Evolutionary conservation across 2,797 vertebrate species (phyloP).

Genomic region (Ctenopoma multispine): DNA sequence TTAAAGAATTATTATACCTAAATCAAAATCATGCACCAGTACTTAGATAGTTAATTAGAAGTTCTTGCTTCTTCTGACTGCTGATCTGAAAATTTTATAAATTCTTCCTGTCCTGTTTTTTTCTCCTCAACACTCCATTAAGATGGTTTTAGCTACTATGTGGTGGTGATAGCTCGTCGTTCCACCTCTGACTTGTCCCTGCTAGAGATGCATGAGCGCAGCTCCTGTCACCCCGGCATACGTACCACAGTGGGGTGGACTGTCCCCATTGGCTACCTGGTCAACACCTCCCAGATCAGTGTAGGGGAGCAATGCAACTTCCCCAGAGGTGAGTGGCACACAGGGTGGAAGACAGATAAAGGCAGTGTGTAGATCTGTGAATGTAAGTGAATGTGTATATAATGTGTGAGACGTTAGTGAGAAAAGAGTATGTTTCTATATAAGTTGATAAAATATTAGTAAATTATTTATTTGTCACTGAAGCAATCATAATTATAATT

Average conservation of each 20-base stretch:
- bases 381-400: conserved; percentile 7
- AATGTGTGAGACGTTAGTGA: conserved; percentile 33
- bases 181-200: conserved; percentile 86
- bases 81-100: not conserved
- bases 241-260: conserved; percentile 89
- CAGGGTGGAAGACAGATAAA: no score
- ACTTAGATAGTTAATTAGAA: not conserved
- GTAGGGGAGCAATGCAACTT: conserved; percentile 87
- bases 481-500: no score
- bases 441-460: no score
- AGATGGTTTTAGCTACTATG: conserved; percentile 86
- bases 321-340: conserved; percentile 75
- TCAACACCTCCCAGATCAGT: conserved; percentile 88
- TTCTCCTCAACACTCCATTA: not conserved
- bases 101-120: not conserved
- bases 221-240: conserved; percentile 88
- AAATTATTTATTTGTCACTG: no score
- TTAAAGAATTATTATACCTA: no score
- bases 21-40: not conserved
- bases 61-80: not conserved
- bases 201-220: conserved; percentile 89
- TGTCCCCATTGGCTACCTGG: conserved; percentile 87
- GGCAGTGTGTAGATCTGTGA: not conserved
- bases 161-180: conserved; percentile 85
- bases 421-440: conserved; percentile 25